These are phyloP conservation scores for Caprella mutica DNA, from an alignment of 2,888 invertebrate genomes.

Conservation along the genomic window DNA sequence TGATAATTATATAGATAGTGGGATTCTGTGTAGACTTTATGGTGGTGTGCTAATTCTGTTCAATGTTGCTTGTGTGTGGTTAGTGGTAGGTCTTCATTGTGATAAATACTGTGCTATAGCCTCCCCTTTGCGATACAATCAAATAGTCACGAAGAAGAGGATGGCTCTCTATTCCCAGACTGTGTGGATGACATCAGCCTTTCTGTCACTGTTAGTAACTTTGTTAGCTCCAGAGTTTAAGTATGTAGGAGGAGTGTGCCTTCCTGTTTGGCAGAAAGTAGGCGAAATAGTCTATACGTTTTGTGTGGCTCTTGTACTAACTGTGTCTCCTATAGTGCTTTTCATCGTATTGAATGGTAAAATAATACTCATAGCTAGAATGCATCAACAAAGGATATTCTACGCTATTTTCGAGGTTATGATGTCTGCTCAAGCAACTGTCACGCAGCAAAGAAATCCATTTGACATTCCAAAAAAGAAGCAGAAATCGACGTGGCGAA, in stretches of 20 bases:
- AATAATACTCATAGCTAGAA: slow-evolving; percentile 47
- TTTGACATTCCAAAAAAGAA: slow-evolving; percentile 47
- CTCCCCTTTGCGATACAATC: slow-evolving; percentile 65
- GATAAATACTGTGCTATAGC: slow-evolving; percentile 60
- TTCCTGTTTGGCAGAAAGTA: slow-evolving; percentile 20
- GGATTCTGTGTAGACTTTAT: slow-evolving; percentile 21
- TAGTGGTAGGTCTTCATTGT: slow-evolving; percentile 60
- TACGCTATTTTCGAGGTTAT: slow-evolving; percentile 76
- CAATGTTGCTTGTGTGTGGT: slow-evolving; percentile 65
- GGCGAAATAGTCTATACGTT: slow-evolving; percentile 20
- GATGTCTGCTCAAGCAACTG: slow-evolving; percentile 60
- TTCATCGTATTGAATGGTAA: slow-evolving; percentile 23
- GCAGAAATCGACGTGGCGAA: slow-evolving; percentile 41
- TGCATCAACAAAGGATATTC: slow-evolving; percentile 70
- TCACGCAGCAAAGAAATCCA: slow-evolving; percentile 54
- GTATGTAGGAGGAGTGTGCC: slow-evolving; percentile 22
- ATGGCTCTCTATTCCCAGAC: slow-evolving; percentile 48
- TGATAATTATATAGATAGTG: slow-evolving; percentile 7
- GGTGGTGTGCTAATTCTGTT: slow-evolving; percentile 43
- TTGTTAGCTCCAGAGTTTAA: slow-evolving; percentile 10
- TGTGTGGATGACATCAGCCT: slow-evolving; percentile 20
- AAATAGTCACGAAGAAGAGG: slow-evolving; percentile 60
- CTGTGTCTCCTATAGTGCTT: slow-evolving; percentile 19
- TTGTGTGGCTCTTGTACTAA: slow-evolving; percentile 10
- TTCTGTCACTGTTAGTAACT: slow-evolving; percentile 12